phyloP scores from a whole-genome alignment of 2,888 invertebrate genomes.

The Rotaria magnacalcarata region DNA sequence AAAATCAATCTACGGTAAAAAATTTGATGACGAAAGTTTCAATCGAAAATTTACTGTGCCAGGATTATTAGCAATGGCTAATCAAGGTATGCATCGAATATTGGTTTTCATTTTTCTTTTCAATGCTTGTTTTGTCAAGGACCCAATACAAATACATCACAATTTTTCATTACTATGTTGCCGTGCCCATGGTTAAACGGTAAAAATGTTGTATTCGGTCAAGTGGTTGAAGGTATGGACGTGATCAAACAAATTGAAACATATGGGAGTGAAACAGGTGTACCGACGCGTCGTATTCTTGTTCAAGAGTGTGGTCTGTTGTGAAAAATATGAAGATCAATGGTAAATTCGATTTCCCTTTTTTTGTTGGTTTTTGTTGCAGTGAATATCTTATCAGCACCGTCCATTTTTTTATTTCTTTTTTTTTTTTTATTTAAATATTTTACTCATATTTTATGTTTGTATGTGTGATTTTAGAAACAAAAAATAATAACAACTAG shows the following conservation, averaged over 20 bases:
- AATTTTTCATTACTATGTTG: constrained; percentile 46
- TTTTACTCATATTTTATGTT: neutral
- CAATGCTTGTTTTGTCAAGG: neutral
- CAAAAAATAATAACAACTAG: neutral
- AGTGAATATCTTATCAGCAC: constrained; percentile 16
- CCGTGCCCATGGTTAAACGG: constrained; percentile 49
- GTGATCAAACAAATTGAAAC: constrained; percentile 11
- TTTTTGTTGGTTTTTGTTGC: neutral
- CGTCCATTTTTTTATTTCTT: neutral
- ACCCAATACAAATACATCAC: constrained; percentile 46
- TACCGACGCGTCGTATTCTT: neutral
- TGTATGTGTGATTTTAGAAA: neutral
- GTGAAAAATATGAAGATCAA: neutral
- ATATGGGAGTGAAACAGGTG: constrained; percentile 33
- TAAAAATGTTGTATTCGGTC: constrained; percentile 49
- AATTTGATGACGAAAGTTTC: constrained; percentile 46
- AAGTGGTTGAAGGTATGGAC: constrained; percentile 22
- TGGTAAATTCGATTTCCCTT: neutral
- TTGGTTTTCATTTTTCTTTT: neutral
- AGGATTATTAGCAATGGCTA: constrained; percentile 46
- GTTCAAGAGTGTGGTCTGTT: constrained; percentile 4
- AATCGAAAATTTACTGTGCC: constrained; percentile 42
- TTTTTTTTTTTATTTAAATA: neutral
- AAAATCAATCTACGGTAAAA: constrained; percentile 45
- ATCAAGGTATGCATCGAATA: constrained; percentile 31